Conservation (phyloP, 2,888 invertebrate genomes). For the Fragum whitleyi region DNA sequence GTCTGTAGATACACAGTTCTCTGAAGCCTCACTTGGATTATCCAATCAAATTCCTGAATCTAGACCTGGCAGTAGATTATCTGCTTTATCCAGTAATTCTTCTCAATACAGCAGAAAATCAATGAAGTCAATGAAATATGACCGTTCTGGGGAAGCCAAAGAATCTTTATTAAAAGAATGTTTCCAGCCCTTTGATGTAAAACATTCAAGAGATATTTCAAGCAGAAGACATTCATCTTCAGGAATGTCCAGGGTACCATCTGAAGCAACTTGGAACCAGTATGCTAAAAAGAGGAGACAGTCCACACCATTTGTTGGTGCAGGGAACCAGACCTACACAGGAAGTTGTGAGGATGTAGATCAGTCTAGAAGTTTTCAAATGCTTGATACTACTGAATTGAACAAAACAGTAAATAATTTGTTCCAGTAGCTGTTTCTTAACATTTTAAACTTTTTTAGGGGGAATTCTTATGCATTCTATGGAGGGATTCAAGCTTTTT, state of each 20-base stretch:
- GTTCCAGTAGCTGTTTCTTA: background rate
- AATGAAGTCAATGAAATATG: background rate
- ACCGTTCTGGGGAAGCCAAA: background rate
- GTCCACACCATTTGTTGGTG: slow-evolving; percentile 17
- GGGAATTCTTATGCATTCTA: background rate
- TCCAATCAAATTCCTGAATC: background rate
- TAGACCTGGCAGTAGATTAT: background rate
- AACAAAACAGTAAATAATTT: slow-evolving; percentile 3
- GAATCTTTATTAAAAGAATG: background rate
- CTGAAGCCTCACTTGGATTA: slow-evolving; percentile 1
- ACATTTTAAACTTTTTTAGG: too few relatives aligned
- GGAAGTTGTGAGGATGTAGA: background rate
- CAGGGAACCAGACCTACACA: background rate
- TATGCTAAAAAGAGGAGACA: slow-evolving; percentile 12
- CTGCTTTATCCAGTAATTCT: background rate
- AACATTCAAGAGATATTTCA: background rate
- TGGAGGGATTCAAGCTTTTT: background rate
- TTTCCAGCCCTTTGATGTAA: slow-evolving; percentile 13
- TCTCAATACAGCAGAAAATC: background rate
- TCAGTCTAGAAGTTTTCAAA: slow-evolving; percentile 14
- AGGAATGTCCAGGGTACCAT: background rate
- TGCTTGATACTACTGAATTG: background rate
- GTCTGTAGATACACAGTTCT: slow-evolving; percentile 16
- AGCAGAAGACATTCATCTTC: background rate
- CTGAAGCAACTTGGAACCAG: slow-evolving; percentile 14